Evolutionary conservation across 2,888 invertebrate species (phyloP), one percentile per base, ranked within the genome.

Genomic region (Agapostemon virescens): DNA sequence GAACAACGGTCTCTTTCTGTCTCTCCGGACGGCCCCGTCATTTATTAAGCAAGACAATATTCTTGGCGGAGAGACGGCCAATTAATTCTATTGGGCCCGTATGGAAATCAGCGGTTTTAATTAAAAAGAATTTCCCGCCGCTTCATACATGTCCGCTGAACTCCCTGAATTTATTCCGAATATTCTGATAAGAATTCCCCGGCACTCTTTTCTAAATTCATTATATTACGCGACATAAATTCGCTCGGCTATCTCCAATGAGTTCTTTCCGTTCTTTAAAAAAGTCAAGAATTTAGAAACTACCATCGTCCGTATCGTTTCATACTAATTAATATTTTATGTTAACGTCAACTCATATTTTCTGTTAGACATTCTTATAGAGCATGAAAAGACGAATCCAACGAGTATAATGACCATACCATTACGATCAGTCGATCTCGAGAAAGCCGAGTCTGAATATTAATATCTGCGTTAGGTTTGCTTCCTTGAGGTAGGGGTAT

Each of bases 1-100:
- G 45, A 76, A 83, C 55, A 74, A 66, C 70, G 61, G 61, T 36
- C 15, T 38, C 26, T 23, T 36, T 11, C 38, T 68, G 36, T 70
- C 38, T 38, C 15, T 2, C 49, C 9, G 49, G 49, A 4, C 38
- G 2, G 20, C 42, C 26, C 38, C 26, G 38, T 23, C 23, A 52
- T 73, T 80, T 66, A 6, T 36, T 45, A 64, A 36, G 49, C 20
- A 26, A 26, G 15, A 49, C 73, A 64, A 63, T 63, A 36, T 36
- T 36, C n/a, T 36, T 33, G 33, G 33, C 15, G n/a, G n/a, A 4
- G 36, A n/a, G 33, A n/a, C 49, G 6, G n/a, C 6, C 15, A 69
- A 69, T 69, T 68, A 38, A 38, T 64, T 33, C 38, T 13, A 38
- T n/a, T 26, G 26, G 26, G 55, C 6, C 26, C 26, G 15, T 17